Evolutionary conservation across 2,888 invertebrate genomes (phyloP), one percentile per base, ranked within the genome.

Genomic region (Gisinianus flammeolus): DNA sequence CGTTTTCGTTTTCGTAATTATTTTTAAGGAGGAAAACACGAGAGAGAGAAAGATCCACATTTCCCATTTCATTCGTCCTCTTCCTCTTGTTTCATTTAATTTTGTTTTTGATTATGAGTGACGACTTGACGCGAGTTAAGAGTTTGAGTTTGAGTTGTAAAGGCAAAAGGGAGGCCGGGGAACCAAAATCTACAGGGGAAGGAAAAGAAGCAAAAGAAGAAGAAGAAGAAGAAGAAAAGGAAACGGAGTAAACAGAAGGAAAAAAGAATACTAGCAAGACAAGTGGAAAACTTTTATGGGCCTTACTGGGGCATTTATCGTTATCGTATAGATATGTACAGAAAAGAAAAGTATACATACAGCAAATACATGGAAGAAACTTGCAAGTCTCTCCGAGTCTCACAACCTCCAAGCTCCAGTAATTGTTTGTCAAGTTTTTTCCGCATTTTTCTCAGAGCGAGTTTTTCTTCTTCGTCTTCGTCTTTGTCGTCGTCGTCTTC

Each of bases 391-490:
- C 44, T 44, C 44, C 24, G n/a, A 22, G 22, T 58, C 56, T 62
- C 62, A n/a, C n/a, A n/a, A n/a, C n/a, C n/a, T n/a, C n/a, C n/a
- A 44, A 44, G 28, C 66, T 69, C 69, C 69, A 69, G 44, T 73
- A 73, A 73, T 73, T 73, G 73, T 73, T 62, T 62, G 73, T 73
- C 73, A 73, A 73, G 73, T 73, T 73, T 58, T 73, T 73, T 73
- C 73, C 73, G 24, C 64, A 33, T 62, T 31, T 73, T 62, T 73
- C 35, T 73, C 62, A 73, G 2, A 69, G 35, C 69, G 19, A 44
- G 69, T 69, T 69, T 44, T 69, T 69, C 44, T 44, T 44, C 22
- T 69, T 16, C 22, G 31, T 12, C 52, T 44, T n/a, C 26, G 12
- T 12, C 24, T 28, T 26, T 28, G 24, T 62, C 8, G 0, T 26